Percentiles rank a stretch among this genome's conserved stretches.
These are phyloP conservation scores for Corythornis cristatus DNA, from an alignment of 2,113 vertebrate genomes.

Conservation along the genomic window DNA sequence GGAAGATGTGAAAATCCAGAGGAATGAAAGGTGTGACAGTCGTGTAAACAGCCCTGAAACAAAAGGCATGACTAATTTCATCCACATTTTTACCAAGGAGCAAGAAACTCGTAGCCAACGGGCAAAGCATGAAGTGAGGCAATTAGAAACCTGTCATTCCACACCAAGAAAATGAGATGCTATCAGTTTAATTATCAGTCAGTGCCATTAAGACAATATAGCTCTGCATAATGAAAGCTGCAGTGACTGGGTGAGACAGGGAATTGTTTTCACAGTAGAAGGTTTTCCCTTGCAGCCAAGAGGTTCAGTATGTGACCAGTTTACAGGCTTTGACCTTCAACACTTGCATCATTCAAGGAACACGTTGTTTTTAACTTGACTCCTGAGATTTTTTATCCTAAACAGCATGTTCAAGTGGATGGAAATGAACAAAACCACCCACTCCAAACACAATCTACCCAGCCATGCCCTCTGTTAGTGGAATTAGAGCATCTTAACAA, in stretches of 20 bases:
- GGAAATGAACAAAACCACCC: neutral
- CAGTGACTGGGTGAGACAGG: neutral
- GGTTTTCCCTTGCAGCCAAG: constrained; percentile 18
- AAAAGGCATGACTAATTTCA: constrained; percentile 13
- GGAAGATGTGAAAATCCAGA: neutral
- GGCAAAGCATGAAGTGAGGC: constrained; percentile 9
- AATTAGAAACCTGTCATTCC: constrained; percentile 59
- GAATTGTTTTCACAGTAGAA: constrained; percentile 52
- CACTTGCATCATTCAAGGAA: neutral
- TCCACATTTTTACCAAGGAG: neutral
- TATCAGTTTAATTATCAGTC: constrained; percentile 58
- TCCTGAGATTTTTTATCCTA: neutral
- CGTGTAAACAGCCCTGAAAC: neutral
- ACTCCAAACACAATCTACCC: neutral
- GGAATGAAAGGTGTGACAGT: neutral
- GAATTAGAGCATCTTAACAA: constrained; percentile 20
- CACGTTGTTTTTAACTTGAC: neutral
- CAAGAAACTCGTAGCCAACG: constrained; percentile 14
- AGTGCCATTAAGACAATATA: constrained; percentile 45
- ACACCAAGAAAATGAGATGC: constrained; percentile 55
- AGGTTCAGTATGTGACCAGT: neutral
- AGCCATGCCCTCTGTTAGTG: neutral
- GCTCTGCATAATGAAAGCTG: constrained; percentile 37
- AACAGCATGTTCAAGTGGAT: neutral
- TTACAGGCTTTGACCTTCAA: constrained; percentile 46